These are phyloP conservation scores for Sternarchorhynchus goeldii DNA, from an alignment of 2,797 vertebrate species.

Conservation along the genomic window DNA sequence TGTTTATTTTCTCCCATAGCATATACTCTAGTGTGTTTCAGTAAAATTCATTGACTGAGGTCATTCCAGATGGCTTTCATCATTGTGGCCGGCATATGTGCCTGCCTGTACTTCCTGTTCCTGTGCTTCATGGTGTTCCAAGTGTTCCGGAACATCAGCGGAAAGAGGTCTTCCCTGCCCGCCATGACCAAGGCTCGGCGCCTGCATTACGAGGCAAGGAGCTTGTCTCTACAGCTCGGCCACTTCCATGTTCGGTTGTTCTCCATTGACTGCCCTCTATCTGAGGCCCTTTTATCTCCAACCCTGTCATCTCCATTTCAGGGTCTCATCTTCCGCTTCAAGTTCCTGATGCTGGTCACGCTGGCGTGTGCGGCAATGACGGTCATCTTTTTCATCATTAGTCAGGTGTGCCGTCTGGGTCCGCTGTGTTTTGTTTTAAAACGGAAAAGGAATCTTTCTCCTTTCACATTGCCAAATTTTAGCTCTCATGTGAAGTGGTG, in stretches of 20 bases:
- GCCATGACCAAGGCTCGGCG: conserved; percentile 94
- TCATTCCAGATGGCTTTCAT: conserved; percentile 93
- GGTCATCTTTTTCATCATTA: conserved; percentile 96
- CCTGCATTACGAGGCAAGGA: conserved; percentile 89
- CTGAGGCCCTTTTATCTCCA: conserved; percentile 29
- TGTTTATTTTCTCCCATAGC: too few relatives aligned
- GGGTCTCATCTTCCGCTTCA: conserved; percentile 97
- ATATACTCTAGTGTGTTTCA: background rate
- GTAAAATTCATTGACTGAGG: conserved; percentile 70
- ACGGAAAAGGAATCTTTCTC: background rate
- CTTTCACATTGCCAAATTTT: too few relatives aligned
- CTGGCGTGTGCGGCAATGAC: conserved; percentile 95
- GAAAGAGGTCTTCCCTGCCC: conserved; percentile 89
- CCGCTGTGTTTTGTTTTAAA: background rate
- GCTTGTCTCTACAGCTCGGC: background rate
- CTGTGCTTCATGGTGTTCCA: conserved; percentile 99
- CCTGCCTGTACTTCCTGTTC: conserved; percentile 97
- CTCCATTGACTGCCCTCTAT: background rate
- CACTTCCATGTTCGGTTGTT: background rate
- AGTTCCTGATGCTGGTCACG: conserved; percentile 97
- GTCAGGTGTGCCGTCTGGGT: conserved; percentile 80
- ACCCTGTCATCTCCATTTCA: conserved; percentile 57
- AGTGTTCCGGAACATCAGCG: conserved; percentile 96
- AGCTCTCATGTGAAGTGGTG: too few relatives aligned
- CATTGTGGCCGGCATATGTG: conserved; percentile 94